Percentiles rank a stretch among this genome's conserved stretches.
These are phyloP conservation scores for Pao palembangensis DNA, from an alignment of 2,113 vertebrate species.

Conservation along the genomic window DNA sequence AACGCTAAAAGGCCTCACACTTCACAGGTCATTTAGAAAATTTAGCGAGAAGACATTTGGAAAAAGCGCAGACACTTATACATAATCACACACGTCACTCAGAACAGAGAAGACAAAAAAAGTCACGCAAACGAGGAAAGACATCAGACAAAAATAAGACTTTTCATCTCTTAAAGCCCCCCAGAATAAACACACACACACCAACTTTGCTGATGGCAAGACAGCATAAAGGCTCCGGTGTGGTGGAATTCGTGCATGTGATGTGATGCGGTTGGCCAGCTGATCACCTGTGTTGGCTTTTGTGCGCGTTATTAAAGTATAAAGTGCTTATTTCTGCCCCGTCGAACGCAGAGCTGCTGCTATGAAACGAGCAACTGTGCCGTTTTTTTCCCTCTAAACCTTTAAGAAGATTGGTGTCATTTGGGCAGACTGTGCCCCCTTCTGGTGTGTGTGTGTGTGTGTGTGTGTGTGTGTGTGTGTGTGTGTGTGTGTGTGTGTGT, in stretches of 20 bases:
- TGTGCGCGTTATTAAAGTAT: slow-evolving; percentile 42
- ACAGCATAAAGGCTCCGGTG: slow-evolving; percentile 12
- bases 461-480: slow-evolving; percentile 23
- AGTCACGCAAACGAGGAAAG: slow-evolving; percentile 1
- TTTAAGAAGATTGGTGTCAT: slow-evolving; percentile 67
- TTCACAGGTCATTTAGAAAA: neutral
- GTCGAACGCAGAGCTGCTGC: slow-evolving; percentile 30
- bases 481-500: slow-evolving; percentile 29
- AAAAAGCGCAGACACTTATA: neutral
- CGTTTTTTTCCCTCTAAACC: slow-evolving; percentile 65
- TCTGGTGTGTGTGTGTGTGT: slow-evolving; percentile 20
- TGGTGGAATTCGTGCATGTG: slow-evolving; percentile 43
- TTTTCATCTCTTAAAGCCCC: slow-evolving; percentile 26
- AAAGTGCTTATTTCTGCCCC: slow-evolving; percentile 48
- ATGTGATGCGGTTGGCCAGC: slow-evolving; percentile 32
- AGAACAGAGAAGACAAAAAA: slow-evolving; percentile 15
- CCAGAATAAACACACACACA: slow-evolving; percentile 10
- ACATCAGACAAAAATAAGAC: slow-evolving; percentile 4
- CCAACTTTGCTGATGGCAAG: slow-evolving; percentile 33
- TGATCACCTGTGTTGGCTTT: slow-evolving; percentile 37
- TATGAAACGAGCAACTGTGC: slow-evolving; percentile 63
- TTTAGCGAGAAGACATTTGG: neutral
- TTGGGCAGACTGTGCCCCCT: slow-evolving; percentile 38
- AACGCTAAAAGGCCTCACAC: neutral
- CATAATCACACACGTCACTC: no score